A percentile compares a stretch with the other conserved stretches of the same genome.
These are phyloP conservation scores for Hiodon alosoides DNA, from an alignment of 2,113 vertebrate genomes.

Conservation along the genomic window DNA sequence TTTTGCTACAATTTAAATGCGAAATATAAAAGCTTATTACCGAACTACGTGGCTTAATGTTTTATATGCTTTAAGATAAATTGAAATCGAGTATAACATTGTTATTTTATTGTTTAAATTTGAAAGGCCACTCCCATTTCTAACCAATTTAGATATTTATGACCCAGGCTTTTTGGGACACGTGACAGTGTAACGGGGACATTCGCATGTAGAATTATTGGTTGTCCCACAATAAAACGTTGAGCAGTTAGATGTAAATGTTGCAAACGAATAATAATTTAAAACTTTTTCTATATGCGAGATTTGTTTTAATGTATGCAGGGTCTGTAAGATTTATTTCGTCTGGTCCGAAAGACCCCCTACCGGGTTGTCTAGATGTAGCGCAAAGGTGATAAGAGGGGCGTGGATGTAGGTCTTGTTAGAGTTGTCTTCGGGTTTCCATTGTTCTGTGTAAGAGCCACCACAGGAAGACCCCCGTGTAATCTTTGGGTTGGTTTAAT, in stretches of 20 bases:
- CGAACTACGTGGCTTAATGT: no score
- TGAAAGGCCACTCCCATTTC: conserved; percentile 20
- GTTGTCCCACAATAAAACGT: neutral
- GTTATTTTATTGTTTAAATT: conserved; percentile 4
- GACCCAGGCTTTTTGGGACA: neutral
- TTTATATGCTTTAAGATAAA: neutral
- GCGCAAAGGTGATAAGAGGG: neutral
- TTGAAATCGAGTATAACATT: neutral
- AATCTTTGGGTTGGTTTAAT: conserved; percentile 1
- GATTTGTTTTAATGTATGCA: no score
- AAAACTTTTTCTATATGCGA: no score
- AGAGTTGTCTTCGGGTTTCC: neutral
- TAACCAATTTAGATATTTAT: neutral
- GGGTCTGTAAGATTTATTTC: neutral
- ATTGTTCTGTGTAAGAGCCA: neutral
- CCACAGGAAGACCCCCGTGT: neutral
- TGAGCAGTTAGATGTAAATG: neutral
- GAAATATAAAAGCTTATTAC: neutral
- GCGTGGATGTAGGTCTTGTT: neutral
- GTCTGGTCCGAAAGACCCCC: neutral
- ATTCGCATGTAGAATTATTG: neutral
- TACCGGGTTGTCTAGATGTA: neutral
- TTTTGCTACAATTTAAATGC: neutral
- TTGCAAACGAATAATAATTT: no score
- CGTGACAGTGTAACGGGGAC: conserved; percentile 6